These are phyloP conservation scores for Alligator sinensis DNA, from an alignment of 2,113 vertebrate genomes.

Conservation along the genomic window DNA sequence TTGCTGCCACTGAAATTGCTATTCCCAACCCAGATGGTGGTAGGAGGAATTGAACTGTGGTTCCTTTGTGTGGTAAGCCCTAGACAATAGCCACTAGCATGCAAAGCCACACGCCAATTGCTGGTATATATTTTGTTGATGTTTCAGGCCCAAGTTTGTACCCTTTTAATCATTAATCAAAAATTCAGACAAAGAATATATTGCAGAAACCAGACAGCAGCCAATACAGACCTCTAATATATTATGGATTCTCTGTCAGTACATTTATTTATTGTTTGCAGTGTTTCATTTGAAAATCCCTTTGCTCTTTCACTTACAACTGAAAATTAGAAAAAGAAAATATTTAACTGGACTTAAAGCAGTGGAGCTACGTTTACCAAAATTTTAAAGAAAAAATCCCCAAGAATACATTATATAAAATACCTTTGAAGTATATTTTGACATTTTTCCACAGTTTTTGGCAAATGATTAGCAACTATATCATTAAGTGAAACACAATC, in stretches of 20 bases:
- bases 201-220: constrained; percentile 41
- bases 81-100: background rate
- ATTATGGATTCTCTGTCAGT: constrained; percentile 46
- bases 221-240: constrained; percentile 42
- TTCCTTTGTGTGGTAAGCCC: background rate
- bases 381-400: background rate
- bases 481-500: background rate
- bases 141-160: constrained; percentile 8
- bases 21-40: background rate
- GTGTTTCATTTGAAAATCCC: constrained; percentile 43
- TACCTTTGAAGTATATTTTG: background rate
- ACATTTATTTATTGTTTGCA: constrained; percentile 44
- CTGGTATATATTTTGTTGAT: background rate
- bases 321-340: background rate
- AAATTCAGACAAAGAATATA: constrained; percentile 43
- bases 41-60: background rate
- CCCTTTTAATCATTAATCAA: constrained; percentile 50
- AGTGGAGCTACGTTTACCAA: background rate
- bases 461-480: background rate
- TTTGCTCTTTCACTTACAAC: background rate
- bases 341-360: constrained; percentile 27
- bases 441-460: background rate
- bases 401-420: background rate
- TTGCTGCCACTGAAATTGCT: background rate
- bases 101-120: background rate